A percentile compares a stretch with the other conserved stretches of the same genome.
Conservation (phyloP, 2,888 invertebrate genomes). For the Polylopha cassiicola region DNA sequence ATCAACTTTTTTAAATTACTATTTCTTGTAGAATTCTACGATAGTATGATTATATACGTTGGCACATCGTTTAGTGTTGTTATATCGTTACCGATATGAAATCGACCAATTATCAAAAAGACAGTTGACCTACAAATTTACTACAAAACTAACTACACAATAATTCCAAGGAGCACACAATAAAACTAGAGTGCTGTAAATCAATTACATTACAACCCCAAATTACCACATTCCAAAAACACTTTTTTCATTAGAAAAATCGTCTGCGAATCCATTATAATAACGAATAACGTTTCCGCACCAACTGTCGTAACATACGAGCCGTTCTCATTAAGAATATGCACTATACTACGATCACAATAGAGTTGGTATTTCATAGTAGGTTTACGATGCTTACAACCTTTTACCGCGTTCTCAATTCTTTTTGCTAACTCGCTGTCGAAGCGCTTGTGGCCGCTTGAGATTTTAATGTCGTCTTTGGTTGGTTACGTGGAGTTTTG, state of each 20-base stretch:
- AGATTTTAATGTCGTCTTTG: conserved; percentile 14
- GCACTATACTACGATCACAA: conserved; percentile 17
- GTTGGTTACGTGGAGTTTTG: not conserved
- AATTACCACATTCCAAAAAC: conserved; percentile 22
- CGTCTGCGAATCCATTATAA: conserved; percentile 27
- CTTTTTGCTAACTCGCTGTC: conserved; percentile 25
- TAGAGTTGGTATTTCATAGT: conserved; percentile 33
- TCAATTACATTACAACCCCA: conserved; percentile 14
- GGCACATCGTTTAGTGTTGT: too few relatives aligned
- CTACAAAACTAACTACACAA: too few relatives aligned
- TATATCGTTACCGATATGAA: too few relatives aligned
- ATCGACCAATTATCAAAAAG: too few relatives aligned
- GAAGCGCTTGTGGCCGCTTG: conserved; percentile 47
- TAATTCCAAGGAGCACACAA: conserved; percentile 2
- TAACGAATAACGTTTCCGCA: conserved; percentile 24
- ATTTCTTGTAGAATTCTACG: too few relatives aligned
- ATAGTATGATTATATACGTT: too few relatives aligned
- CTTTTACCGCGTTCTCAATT: conserved; percentile 34
- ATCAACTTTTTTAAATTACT: too few relatives aligned
- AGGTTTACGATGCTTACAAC: conserved; percentile 31
- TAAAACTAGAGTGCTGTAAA: conserved; percentile 9
- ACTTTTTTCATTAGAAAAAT: conserved; percentile 28
- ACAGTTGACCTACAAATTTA: too few relatives aligned
- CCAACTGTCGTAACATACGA: conserved; percentile 12
- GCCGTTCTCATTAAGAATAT: conserved; percentile 22